Conservation (phyloP, 2,797 vertebrate species). For the Typhlichthys subterraneus region DNA sequence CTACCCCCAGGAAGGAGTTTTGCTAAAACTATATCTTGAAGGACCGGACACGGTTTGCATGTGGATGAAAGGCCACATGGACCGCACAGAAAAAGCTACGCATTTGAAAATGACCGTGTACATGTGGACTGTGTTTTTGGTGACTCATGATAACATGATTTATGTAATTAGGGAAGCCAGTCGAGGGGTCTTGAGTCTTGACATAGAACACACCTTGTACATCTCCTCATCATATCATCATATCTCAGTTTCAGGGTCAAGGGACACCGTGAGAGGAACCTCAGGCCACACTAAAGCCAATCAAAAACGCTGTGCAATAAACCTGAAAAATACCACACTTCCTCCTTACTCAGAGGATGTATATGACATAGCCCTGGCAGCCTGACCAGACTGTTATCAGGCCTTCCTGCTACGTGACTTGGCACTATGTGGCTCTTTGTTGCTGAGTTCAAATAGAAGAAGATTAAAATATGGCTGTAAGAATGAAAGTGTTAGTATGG, state of each 20-base stretch:
- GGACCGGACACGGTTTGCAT: no score
- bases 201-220: background rate
- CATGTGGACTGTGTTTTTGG: background rate
- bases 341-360: constrained; percentile 56
- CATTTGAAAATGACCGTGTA: no score
- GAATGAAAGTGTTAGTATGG: constrained; percentile 13
- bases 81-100: no score
- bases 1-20: no score
- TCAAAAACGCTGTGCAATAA: constrained; percentile 43
- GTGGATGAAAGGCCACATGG: no score
- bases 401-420: constrained; percentile 65
- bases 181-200: constrained; percentile 17
- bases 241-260: constrained; percentile 50
- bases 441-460: constrained; percentile 34
- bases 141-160: constrained; percentile 4
- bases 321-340: constrained; percentile 31
- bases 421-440: constrained; percentile 46
- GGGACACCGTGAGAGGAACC: constrained; percentile 48
- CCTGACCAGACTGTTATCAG: constrained; percentile 50
- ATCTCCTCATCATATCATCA: constrained; percentile 32
- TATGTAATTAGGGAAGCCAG: constrained; percentile 19
- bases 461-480: constrained; percentile 20
- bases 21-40: no score
- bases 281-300: constrained; percentile 51
- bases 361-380: constrained; percentile 45